A percentile compares a stretch with the other conserved stretches of the same genome.
These are phyloP conservation scores for Pyrrhura leucotis DNA, from an alignment of 2,797 vertebrate species.

Conservation along the genomic window DNA sequence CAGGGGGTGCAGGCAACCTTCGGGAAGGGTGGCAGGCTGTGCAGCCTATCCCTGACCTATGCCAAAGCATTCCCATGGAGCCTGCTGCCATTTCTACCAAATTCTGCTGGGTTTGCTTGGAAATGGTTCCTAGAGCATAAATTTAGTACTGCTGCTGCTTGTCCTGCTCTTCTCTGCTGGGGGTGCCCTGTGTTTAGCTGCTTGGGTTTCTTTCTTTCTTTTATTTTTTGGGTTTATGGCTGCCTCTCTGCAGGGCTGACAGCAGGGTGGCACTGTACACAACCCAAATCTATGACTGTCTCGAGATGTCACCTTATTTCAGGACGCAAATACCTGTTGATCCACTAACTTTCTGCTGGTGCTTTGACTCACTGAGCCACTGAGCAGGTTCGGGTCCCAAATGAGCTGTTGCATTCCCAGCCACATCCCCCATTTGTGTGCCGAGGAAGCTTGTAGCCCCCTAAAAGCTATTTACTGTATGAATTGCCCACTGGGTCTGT, in stretches of 20 bases:
- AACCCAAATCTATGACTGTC: rapidly evolving
- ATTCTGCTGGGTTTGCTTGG: background rate
- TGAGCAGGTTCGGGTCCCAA: background rate
- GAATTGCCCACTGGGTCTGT: rapidly evolving
- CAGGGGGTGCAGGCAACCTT: background rate
- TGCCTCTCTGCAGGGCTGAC: background rate
- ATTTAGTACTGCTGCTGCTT: background rate
- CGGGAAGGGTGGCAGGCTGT: background rate
- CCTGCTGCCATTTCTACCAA: background rate
- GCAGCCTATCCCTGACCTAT: background rate
- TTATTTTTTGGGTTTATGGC: background rate
- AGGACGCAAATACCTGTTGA: background rate
- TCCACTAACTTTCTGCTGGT: background rate
- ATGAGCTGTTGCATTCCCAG: rapidly evolving
- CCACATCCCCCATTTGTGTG: rapidly evolving
- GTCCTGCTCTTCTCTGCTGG: background rate
- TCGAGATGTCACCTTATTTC: rapidly evolving
- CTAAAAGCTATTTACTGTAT: background rate
- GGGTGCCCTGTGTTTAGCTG: background rate
- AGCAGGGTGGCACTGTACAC: rapidly evolving
- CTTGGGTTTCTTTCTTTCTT: background rate
- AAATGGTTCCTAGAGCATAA: background rate
- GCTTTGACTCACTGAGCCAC: background rate
- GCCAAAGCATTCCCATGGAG: background rate
- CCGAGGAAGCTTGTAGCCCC: background rate